Base-by-base conservation (phyloP, 2,113 vertebrate genomes). In the Galbula dea region DNA sequence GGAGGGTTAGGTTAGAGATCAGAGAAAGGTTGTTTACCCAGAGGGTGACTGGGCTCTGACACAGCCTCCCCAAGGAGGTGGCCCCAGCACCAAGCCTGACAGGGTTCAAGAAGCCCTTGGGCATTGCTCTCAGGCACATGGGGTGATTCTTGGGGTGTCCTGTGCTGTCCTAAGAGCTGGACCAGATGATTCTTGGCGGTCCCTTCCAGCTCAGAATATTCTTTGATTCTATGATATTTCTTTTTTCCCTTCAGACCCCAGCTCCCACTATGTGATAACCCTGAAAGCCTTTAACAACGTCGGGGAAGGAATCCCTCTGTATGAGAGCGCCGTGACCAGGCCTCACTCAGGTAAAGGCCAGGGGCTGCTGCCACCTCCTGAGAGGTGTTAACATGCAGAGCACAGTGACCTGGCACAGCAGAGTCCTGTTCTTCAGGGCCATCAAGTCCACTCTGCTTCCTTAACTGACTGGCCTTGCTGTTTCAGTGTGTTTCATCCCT, bases 231-330 rank as follows among this genome's bases (percentile, higher is more conserved):
- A n/a, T n/a, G n/a, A n/a, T n/a, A 1, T 43, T 3, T 67, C 52
- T 67, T 78, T 75, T 26, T 83, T 85, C 27, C 37, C 20, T 85
- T 68, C 96, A 99, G 99, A 99, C 90, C 98, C 99, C 74, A 99
- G 98, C 94, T 99, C 99, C 18, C 99, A 99, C 95, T 99, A 99
- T 1, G 99, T 99, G 86, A 99, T 99, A 93, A 99, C 99, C 26
- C 97, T 99, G 96, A 99, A 99, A 94, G 99, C 99, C 1, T 99
- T 97, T 81, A 99, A 99, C 97, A 99, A 99, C 1, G 98, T 99
- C 52, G 99, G 99, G 0, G 99, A 99, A 96, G 99, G 99, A 51
- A 99, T 99, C 62, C 99, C 99, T 1, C 98, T 99, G 77, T 99
- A 99, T 3, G 99, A 99, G 97, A 99, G 99, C 16, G 99, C 99